These are phyloP conservation scores for Sinopyrophorus schimmeli DNA, from an alignment of 2,888 invertebrate genomes.

Conservation along the genomic window DNA sequence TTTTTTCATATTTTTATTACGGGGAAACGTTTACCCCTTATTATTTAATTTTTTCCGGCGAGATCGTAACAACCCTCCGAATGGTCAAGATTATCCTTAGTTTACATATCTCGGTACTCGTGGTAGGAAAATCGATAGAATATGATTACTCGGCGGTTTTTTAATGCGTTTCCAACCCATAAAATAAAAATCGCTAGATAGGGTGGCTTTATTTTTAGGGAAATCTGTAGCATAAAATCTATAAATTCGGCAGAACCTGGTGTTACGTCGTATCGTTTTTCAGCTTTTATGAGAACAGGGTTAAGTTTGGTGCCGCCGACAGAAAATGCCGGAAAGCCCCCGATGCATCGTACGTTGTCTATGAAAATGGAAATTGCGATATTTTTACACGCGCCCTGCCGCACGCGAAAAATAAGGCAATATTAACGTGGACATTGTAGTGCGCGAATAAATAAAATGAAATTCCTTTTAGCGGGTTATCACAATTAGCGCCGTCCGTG, in stretches of 20 bases:
- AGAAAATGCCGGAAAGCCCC: slow-evolving; percentile 43
- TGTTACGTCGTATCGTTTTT: slow-evolving; percentile 41
- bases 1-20: no score
- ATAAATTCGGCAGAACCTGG: slow-evolving; percentile 40
- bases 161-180: slow-evolving; percentile 38
- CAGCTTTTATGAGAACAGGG: slow-evolving; percentile 45
- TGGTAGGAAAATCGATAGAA: slow-evolving; percentile 29
- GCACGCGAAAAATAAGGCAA: slow-evolving; percentile 10
- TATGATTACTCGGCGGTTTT: slow-evolving; percentile 36
- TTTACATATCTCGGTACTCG: slow-evolving; percentile 19
- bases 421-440: no score
- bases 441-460: slow-evolving; percentile 12
- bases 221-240: slow-evolving; percentile 42
- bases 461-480: slow-evolving; percentile 20
- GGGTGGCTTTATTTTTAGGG: slow-evolving; percentile 37
- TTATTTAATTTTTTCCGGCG: no score
- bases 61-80: no score
- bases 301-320: slow-evolving; percentile 45
- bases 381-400: slow-evolving; percentile 17
- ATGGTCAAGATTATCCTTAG: slow-evolving; percentile 19
- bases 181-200: slow-evolving; percentile 42
- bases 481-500: slow-evolving; percentile 16
- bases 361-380: slow-evolving; percentile 29
- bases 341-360: slow-evolving; percentile 35
- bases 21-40: no score